Evolutionary conservation across 2,888 invertebrate species (phyloP), one percentile per base, ranked within the genome.

Genomic region (Nomada ruficornis): DNA sequence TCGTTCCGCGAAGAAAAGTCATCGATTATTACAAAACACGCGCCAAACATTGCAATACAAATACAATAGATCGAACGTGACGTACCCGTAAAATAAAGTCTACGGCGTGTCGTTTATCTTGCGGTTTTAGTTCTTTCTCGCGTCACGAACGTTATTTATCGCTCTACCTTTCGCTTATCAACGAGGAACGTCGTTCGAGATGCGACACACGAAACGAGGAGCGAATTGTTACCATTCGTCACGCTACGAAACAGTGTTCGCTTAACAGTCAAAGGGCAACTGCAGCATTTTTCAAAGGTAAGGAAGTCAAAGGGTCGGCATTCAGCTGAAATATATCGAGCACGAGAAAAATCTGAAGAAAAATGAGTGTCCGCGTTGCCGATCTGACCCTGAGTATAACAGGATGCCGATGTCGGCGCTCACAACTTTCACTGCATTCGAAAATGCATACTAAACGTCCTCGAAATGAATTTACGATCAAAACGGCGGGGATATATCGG

Each of bases 311-410:
- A 26, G 3, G 10, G 47, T 20, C 42, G 42, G 13, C 10, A 36
- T 9, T 4, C 44, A 11, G 55, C 23, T 7, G 55, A 11, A 44
- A 26, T 26, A 26, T 26, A 26, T 26, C 26, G 44, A 44, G 44
- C 4, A 2, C 42, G 29, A 23, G 29, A 60, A 65, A 79, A 74
- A 55, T 11, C n/a, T 18, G 42, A 42, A 50, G 29, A 29, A 55
- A 73, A 64, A 62, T 23, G 55, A 42, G 36, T 29, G 67, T 60
- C 62, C 50, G 67, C 55, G 67, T 59, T 67, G 62, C 57, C 79
- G 71, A 72, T 36, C 77, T 78, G 84, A 86, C 86, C 88, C 88
- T 87, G 86, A 86, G 73, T 72, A 63, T 60, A 80, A 87, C 81
- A 85, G 74, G 73, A 83, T 83, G 74, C 70, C 65, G 85, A 82